Percentiles rank a stretch among this genome's conserved stretches.
These are phyloP conservation scores for Anodontia alba DNA, from an alignment of 2,888 invertebrate genomes.

Conservation along the genomic window DNA sequence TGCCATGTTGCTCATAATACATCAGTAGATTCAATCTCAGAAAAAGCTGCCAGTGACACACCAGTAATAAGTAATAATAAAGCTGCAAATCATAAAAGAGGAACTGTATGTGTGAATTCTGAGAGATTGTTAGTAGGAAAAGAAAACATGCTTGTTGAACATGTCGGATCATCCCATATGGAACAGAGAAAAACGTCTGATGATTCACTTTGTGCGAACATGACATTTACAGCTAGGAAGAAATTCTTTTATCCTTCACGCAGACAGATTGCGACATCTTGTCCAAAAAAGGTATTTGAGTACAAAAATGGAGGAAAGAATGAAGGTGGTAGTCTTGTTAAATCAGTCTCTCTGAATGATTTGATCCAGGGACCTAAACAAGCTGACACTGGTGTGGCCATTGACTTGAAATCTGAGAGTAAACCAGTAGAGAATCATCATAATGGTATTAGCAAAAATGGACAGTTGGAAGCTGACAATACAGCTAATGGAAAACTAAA, in stretches of 20 bases:
- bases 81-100: not conserved
- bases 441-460: no score
- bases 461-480: no score
- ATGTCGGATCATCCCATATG: not conserved
- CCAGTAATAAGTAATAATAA: not conserved
- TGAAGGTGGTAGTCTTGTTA: conserved; percentile 28
- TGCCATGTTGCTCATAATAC: conserved; percentile 49
- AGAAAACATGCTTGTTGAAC: no score
- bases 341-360: conserved; percentile 27
- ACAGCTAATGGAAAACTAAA: no score
- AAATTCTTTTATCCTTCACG: conserved; percentile 71
- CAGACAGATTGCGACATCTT: conserved; percentile 58
- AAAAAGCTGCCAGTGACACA: not conserved
- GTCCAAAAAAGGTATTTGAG: conserved; percentile 63
- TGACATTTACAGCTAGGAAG: not conserved
- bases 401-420: not conserved
- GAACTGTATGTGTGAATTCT: no score
- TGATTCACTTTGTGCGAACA: not conserved
- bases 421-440: not conserved
- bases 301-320: conserved; percentile 38
- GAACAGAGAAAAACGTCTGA: not conserved
- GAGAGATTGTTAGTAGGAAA: no score
- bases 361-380: not conserved
- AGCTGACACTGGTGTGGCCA: not conserved
- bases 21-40: not conserved